Conservation (phyloP, 2,888 invertebrate genomes). For the Aporophyla lueneburgensis region DNA sequence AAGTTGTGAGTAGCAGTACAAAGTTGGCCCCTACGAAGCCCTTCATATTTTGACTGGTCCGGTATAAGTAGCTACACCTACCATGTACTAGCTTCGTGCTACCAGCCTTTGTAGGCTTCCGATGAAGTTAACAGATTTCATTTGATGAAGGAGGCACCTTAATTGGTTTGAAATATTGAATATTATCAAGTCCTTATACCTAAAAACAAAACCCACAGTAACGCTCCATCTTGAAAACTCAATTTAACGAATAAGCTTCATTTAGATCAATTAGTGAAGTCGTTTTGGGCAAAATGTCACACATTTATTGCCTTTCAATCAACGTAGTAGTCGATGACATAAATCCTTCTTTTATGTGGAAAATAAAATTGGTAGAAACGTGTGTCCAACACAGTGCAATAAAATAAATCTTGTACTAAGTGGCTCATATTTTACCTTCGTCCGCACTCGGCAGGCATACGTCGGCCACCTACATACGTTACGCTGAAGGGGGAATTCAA, state of each 20-base stretch:
- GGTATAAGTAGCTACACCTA: slow-evolving; percentile 1
- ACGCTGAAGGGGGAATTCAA: slow-evolving; percentile 83
- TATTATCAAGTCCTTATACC: neutral
- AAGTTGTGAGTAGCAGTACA: slow-evolving; percentile 69
- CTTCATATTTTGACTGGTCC: slow-evolving; percentile 67
- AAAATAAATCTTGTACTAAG: slow-evolving; percentile 87
- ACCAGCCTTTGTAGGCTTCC: slow-evolving; percentile 67
- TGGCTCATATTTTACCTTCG: slow-evolving; percentile 89
- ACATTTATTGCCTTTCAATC: slow-evolving; percentile 50
- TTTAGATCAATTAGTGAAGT: slow-evolving; percentile 7
- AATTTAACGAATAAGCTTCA: neutral
- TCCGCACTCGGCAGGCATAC: slow-evolving; percentile 82
- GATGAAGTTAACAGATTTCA: slow-evolving; percentile 49
- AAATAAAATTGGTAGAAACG: slow-evolving; percentile 78
- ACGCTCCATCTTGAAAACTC: neutral
- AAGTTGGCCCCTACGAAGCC: slow-evolving; percentile 79
- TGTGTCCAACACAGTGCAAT: slow-evolving; percentile 82
- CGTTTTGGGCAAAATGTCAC: neutral
- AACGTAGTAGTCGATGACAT: slow-evolving; percentile 30
- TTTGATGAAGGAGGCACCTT: slow-evolving; percentile 20
- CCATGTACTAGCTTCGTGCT: slow-evolving; percentile 52
- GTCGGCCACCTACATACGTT: slow-evolving; percentile 77
- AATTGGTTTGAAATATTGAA: neutral
- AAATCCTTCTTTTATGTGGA: slow-evolving; percentile 66
- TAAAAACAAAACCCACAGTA: neutral